These are phyloP conservation scores for Vanessa tameamea DNA, from an alignment of 1,140 invertebrate species.

Conservation along the genomic window DNA sequence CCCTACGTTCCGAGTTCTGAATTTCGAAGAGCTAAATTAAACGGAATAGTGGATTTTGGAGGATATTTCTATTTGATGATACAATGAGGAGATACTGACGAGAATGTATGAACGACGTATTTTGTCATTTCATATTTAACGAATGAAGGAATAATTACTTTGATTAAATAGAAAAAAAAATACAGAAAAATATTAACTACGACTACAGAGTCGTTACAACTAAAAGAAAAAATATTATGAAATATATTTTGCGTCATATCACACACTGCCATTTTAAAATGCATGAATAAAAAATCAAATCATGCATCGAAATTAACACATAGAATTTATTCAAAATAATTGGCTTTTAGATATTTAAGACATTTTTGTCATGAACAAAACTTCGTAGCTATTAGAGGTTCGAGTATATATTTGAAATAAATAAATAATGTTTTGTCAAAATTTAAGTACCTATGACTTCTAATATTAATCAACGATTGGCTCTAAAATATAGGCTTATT, in stretches of 20 bases:
- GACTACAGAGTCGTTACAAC: neutral
- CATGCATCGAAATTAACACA: conserved; percentile 9
- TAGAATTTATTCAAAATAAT: conserved; percentile 4
- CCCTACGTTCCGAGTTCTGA: conserved; percentile 64
- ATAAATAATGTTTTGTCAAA: conserved; percentile 1
- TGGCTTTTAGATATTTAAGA: conserved; percentile 10
- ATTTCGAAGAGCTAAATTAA: conserved; percentile 70
- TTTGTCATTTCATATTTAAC: neutral
- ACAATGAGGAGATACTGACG: neutral
- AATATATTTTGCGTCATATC: conserved; percentile 26
- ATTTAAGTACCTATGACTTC: neutral
- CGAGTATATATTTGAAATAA: neutral
- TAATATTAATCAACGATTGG: neutral
- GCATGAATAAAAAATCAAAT: conserved; percentile 35
- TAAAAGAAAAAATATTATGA: conserved; percentile 2
- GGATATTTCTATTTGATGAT: neutral
- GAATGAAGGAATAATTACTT: neutral
- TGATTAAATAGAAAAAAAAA: neutral
- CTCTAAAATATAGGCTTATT: neutral
- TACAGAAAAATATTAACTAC: neutral
- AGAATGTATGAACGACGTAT: neutral
- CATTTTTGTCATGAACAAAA: conserved; percentile 1
- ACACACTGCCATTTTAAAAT: conserved; percentile 54
- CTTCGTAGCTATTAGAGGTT: neutral
- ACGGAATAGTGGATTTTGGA: conserved; percentile 8